These are phyloP conservation scores for Babylonia areolata DNA, from an alignment of 1,140 invertebrate genomes.

Conservation along the genomic window DNA sequence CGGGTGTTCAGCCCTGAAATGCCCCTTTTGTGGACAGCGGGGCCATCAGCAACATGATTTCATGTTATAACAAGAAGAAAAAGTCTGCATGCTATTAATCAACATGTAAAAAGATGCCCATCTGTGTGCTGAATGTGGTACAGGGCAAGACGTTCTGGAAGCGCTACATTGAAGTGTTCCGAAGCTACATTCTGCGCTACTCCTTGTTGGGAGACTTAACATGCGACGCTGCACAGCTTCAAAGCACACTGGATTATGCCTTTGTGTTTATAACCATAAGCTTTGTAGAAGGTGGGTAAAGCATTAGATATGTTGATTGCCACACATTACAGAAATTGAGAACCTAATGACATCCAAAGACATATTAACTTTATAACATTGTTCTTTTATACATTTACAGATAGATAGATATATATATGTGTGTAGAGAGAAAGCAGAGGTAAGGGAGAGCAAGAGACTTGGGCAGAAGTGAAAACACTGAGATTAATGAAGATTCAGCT, in stretches of 20 bases:
- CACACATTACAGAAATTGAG: not conserved
- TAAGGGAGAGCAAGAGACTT: too few relatives aligned
- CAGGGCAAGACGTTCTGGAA: conserved; percentile 65
- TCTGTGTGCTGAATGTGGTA: not conserved
- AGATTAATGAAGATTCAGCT: too few relatives aligned
- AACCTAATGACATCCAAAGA: not conserved
- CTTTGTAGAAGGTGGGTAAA: conserved; percentile 61
- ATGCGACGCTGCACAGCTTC: conserved; percentile 52
- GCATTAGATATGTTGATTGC: too few relatives aligned
- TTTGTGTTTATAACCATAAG: conserved; percentile 61
- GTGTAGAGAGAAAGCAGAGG: too few relatives aligned
- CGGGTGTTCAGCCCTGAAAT: too few relatives aligned
- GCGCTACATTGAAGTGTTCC: conserved; percentile 59
- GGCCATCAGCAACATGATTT: too few relatives aligned
- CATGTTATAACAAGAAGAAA: too few relatives aligned
- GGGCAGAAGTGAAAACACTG: too few relatives aligned
- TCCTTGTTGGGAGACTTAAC: conserved; percentile 62
- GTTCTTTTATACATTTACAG: conserved; percentile 20
- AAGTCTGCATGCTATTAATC: too few relatives aligned
- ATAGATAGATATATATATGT: too few relatives aligned
- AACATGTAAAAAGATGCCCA: not conserved
- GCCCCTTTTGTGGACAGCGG: too few relatives aligned
- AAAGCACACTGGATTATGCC: conserved; percentile 56
- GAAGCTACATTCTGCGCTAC: conserved; percentile 60
- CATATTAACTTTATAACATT: not conserved